These are phyloP conservation scores for Heteromurus nitidus DNA, from an alignment of 2,888 invertebrate genomes.

Conservation along the genomic window DNA sequence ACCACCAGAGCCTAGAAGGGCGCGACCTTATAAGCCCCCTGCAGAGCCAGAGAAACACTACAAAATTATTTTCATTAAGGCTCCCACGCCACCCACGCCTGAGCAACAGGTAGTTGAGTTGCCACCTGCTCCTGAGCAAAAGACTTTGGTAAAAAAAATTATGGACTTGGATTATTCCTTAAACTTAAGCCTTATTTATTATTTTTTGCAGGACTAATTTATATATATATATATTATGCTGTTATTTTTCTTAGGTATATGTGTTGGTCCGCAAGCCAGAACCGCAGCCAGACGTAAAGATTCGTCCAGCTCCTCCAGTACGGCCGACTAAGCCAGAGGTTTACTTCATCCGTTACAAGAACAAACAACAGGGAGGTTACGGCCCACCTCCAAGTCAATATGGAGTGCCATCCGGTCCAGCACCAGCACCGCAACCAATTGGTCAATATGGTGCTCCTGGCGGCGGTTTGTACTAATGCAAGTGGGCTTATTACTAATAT, in stretches of 20 bases:
- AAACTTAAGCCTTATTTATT: too few relatives aligned
- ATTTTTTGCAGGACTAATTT: too few relatives aligned
- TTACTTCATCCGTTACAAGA: slow-evolving; percentile 89
- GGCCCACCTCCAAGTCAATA: slow-evolving; percentile 55
- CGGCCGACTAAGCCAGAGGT: slow-evolving; percentile 92
- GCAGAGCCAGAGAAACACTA: slow-evolving; percentile 70
- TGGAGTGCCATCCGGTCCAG: slow-evolving; percentile 49
- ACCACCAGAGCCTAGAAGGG: slow-evolving; percentile 57
- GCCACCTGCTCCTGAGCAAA: slow-evolving; percentile 83
- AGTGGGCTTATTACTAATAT: not conserved
- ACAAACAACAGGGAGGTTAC: slow-evolving; percentile 47
- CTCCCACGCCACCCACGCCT: slow-evolving; percentile 54
- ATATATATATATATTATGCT: slow-evolving; percentile 79
- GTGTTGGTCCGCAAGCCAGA: slow-evolving; percentile 92
- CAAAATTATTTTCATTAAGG: slow-evolving; percentile 69
- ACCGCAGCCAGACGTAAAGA: slow-evolving; percentile 86
- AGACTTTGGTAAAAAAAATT: too few relatives aligned
- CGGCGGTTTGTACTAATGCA: slow-evolving; percentile 13
- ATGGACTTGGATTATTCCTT: too few relatives aligned
- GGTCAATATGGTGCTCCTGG: slow-evolving; percentile 49
- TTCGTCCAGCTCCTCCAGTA: slow-evolving; percentile 86
- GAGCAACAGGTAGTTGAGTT: slow-evolving; percentile 63
- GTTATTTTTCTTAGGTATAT: too few relatives aligned
- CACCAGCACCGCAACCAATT: slow-evolving; percentile 40
- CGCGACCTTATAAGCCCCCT: slow-evolving; percentile 58